Percentiles rank a stretch among this genome's conserved stretches.
Evolutionary conservation across 2,797 vertebrate species (phyloP).

Genomic region (Pelobates cultripes): DNA sequence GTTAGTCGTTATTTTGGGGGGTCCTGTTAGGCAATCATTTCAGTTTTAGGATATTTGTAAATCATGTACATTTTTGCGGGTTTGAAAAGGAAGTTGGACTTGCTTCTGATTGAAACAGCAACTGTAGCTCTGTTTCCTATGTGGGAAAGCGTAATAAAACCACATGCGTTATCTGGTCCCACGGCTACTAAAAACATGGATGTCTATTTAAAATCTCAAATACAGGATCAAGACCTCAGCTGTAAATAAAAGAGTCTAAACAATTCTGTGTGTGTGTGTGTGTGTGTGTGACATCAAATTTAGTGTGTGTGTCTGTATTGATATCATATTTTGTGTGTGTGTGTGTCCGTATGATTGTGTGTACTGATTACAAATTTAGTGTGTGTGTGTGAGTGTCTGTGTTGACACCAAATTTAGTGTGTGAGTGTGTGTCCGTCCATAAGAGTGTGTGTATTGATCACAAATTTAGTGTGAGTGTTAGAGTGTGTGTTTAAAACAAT

Average conservation of each 20-base stretch:
- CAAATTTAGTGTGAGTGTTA: too few species aligned
- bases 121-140: neutral
- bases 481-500: too few species aligned
- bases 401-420: too few species aligned
- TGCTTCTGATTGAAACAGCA: constrained; percentile 9
- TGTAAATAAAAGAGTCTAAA: constrained; percentile 22
- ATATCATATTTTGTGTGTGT: too few species aligned
- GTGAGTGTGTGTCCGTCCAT: too few species aligned
- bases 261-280: neutral
- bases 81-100: constrained; percentile 24
- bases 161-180: constrained; percentile 18
- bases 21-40: neutral
- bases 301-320: too few species aligned
- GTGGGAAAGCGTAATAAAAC: constrained; percentile 26
- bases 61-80: constrained; percentile 25
- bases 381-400: too few species aligned
- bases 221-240: neutral
- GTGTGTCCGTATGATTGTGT: too few species aligned
- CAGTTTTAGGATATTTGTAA: neutral
- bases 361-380: too few species aligned
- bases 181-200: constrained; percentile 17
- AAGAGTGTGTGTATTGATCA: too few species aligned
- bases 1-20: neutral
- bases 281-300: too few species aligned
- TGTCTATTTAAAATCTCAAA: constrained; percentile 30